Evolutionary conservation across 1,140 invertebrate species (phyloP), one percentile per base, ranked within the genome.

Genomic region (Phenacoccus solenopsis): DNA sequence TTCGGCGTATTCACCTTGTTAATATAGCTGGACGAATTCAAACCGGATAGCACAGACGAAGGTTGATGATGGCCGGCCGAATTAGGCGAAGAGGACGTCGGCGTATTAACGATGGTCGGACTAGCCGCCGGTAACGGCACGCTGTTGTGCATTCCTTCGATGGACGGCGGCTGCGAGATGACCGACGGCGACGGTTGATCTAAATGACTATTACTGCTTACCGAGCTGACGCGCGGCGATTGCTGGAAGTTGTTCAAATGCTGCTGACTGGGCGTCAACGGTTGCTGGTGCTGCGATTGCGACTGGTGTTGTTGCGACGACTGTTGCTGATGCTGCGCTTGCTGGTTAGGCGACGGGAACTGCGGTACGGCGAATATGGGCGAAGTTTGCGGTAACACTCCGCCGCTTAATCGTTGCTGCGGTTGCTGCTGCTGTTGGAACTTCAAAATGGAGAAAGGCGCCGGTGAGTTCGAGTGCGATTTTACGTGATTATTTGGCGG

Each of bases 221-320:
- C 59, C 59, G 59, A 64, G 9, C 22, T 64, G 59, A 64, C 59
- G 5, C 59, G 59, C 4, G 59, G 59, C 4, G 59, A 64, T 27
- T 64, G 59, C 28, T 57, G 69, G 69, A 61, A 70, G 24, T 56
- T 56, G 30, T 49, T 71, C 30, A 49, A 61, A 61, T 24, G 61
- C 70, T n/a, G 28, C 64, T 2, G 59, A 59, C 35, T 71, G 24
- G 28, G 61, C 38, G 30, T 71, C 24, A 70, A 12, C n/a, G 69
- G 69, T 25, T 38, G 69, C 68, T 68, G 68, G 59, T 67, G 71
- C 10, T 69, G 69, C 20, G 69, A 49, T 59, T 70, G 71, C n/a
- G n/a, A n/a, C 38, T 69, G 67, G n/a, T 38, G 61, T 32, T 80
- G 83, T 77, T 87, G 88, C 9, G 87, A 77, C 75, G 35, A 49